These are phyloP conservation scores for Tethea ocularis DNA, from an alignment of 2,888 invertebrate genomes.

Conservation along the genomic window DNA sequence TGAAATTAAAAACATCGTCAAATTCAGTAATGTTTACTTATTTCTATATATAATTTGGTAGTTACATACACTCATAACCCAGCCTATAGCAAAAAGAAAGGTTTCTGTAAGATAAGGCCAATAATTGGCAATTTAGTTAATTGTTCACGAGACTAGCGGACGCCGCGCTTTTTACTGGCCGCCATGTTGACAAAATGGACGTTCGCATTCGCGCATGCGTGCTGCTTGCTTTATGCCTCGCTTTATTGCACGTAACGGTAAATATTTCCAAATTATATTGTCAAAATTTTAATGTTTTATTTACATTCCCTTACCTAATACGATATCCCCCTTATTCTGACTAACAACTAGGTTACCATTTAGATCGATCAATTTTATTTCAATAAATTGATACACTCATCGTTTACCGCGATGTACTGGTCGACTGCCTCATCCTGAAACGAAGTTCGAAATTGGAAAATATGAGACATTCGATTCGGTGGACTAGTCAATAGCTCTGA, in stretches of 20 bases:
- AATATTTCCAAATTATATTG: slow-evolving; percentile 23
- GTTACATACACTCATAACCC: no score
- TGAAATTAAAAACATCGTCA: not conserved
- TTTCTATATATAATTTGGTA: not conserved
- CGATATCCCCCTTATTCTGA: no score
- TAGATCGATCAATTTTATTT: no score
- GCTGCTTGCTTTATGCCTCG: slow-evolving; percentile 60
- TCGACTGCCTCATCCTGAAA: no score
- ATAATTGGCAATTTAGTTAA: slow-evolving; percentile 53
- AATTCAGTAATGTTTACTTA: not conserved
- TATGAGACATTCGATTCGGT: no score
- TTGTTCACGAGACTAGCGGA: slow-evolving; percentile 40
- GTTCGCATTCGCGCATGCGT: slow-evolving; percentile 65
- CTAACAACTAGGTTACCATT: no score
- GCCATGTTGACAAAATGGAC: slow-evolving; percentile 75
- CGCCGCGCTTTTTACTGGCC: slow-evolving; percentile 38
- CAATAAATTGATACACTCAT: no score
- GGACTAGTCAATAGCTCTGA: no score
- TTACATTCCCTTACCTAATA: no score
- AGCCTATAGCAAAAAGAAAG: not conserved
- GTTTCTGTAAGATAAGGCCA: slow-evolving; percentile 11
- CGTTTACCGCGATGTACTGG: no score
- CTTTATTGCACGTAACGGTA: slow-evolving; percentile 64
- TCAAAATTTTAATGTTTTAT: no score
- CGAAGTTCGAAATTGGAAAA: no score